phyloP scores from a whole-genome alignment of 1,140 invertebrate species.

The Orchestia grillus region DNA sequence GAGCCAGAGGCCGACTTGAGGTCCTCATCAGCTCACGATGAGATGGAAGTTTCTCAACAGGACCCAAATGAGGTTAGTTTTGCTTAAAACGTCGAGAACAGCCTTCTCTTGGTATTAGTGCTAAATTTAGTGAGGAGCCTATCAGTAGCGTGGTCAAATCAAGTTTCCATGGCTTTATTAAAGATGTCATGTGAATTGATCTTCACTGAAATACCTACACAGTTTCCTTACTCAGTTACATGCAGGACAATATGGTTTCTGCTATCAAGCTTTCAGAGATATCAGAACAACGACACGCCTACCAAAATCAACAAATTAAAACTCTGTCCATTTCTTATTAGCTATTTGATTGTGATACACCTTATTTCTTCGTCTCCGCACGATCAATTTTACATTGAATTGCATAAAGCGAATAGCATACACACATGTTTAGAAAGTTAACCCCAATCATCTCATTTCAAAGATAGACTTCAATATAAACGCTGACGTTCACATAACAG shows the following conservation, averaged over 20 bases:
- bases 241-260: neutral
- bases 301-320: no score
- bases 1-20: neutral
- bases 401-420: no score
- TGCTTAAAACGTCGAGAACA: neutral
- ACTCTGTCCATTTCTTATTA: no score
- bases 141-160: neutral
- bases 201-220: neutral
- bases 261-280: neutral
- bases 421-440: no score
- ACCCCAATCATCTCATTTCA: no score
- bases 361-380: no score
- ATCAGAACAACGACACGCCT: no score
- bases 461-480: no score
- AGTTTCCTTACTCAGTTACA: no score
- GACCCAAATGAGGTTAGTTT: neutral
- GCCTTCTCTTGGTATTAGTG: neutral
- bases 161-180: neutral
- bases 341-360: no score
- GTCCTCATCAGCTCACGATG: neutral
- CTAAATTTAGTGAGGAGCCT: neutral
- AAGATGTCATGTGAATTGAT: neutral
- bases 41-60: neutral
- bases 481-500: no score
- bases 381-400: no score